Conservation (phyloP, 1,140 invertebrate species). For the Nasonia vitripennis region DNA sequence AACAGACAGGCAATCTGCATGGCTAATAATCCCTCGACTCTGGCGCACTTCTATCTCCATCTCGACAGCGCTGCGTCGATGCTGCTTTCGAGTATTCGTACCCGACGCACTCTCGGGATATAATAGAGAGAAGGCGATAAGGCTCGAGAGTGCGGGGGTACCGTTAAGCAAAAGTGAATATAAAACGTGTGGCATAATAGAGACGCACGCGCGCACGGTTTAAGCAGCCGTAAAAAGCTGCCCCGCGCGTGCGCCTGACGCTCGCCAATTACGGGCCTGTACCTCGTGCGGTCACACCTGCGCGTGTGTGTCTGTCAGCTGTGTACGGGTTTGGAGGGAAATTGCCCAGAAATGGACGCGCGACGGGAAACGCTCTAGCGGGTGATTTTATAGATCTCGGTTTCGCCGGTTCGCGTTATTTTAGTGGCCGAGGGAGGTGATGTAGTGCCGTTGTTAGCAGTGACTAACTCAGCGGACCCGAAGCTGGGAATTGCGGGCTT, state of each 20-base stretch:
- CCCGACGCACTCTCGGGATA: not conserved
- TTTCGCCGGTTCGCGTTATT: not conserved
- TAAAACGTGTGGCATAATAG: conserved; percentile 18
- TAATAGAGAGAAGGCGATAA: not conserved
- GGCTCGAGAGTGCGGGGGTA: not conserved
- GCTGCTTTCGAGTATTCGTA: not conserved
- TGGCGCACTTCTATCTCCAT: not conserved
- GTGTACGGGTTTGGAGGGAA: not conserved
- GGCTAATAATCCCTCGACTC: conserved; percentile 58
- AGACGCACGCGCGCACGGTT: not conserved
- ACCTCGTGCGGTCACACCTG: not conserved
- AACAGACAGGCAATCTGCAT: conserved; percentile 64
- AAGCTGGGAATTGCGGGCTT: not conserved
- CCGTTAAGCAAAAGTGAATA: conserved; percentile 24
- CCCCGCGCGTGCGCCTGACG: not conserved
- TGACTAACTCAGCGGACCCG: conserved; percentile 2
- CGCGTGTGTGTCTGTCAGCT: not conserved
- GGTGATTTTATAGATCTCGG: not conserved
- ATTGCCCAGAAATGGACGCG: not conserved
- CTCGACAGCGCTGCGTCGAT: too few relatives aligned
- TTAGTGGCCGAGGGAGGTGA: not conserved
- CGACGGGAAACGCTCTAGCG: not conserved
- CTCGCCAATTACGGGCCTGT: not conserved
- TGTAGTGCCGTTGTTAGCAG: not conserved
- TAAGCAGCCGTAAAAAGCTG: conserved; percentile 16